phyloP scores from a whole-genome alignment of 2,113 vertebrate species.

The Haemorhous mexicanus region DNA sequence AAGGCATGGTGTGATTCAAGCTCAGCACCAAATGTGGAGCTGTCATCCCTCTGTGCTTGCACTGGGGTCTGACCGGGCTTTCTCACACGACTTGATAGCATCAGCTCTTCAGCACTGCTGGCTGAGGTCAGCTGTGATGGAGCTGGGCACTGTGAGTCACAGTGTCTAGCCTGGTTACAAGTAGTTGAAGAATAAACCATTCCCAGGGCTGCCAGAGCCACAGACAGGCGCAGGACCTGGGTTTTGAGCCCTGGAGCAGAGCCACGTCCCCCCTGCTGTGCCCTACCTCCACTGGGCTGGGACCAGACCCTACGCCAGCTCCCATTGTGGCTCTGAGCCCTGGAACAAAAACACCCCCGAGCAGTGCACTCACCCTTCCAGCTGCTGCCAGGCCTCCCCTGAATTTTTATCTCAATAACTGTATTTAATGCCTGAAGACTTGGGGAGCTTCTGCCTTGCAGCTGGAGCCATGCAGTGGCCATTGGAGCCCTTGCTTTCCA shows the following conservation, averaged over 20 bases:
- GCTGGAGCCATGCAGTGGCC: neutral
- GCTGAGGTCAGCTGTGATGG: neutral
- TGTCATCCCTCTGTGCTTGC: neutral
- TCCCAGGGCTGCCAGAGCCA: neutral
- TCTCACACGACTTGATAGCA: rapidly evolving
- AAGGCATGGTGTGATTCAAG: neutral
- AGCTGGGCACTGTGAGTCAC: neutral
- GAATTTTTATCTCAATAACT: neutral
- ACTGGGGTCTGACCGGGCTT: rapidly evolving
- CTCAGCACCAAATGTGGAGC: neutral
- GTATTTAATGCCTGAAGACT: neutral
- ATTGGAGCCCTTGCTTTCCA: neutral
- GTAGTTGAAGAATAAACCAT: neutral
- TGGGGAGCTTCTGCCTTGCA: neutral
- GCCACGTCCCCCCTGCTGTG: rapidly evolving
- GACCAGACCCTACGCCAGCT: neutral
- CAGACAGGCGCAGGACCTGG: neutral
- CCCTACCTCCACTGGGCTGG: neutral
- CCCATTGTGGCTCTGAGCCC: neutral
- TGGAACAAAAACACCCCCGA: neutral
- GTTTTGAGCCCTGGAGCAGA: neutral
- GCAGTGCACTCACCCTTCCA: neutral
- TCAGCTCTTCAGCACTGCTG: neutral
- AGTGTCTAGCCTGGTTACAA: neutral
- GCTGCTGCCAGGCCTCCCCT: neutral